Conservation (phyloP, 1,140 invertebrate species). For the Zaprionus davidi region DNA sequence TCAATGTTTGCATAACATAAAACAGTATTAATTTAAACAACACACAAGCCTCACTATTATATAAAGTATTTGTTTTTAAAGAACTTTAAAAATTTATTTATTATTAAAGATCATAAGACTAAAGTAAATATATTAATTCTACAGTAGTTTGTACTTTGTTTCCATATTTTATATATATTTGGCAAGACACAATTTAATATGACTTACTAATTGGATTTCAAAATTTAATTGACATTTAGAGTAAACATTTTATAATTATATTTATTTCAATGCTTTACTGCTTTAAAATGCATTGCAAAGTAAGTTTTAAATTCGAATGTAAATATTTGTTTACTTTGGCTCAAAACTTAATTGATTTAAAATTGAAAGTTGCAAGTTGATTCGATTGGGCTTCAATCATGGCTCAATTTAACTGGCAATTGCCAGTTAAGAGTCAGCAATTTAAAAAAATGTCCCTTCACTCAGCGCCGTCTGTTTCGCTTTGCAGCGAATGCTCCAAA, state of each 20-base stretch:
- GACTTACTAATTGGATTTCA: background rate
- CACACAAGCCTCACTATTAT: too few relatives aligned
- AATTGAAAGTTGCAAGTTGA: conserved; percentile 9
- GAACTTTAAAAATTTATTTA: too few relatives aligned
- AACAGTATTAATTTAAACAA: too few relatives aligned
- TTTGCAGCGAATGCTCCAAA: conserved; percentile 23
- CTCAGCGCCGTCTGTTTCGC: background rate
- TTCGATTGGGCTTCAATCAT: conserved; percentile 4
- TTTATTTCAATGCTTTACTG: background rate
- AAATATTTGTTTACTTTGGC: background rate
- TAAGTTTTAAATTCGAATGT: background rate
- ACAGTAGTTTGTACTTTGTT: too few relatives aligned
- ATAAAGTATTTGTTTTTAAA: too few relatives aligned
- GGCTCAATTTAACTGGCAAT: background rate
- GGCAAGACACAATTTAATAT: too few relatives aligned
- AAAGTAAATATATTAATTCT: too few relatives aligned
- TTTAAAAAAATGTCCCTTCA: background rate
- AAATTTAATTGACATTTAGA: background rate
- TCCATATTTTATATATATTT: too few relatives aligned
- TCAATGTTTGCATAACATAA: too few relatives aligned
- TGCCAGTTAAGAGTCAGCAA: conserved; percentile 1
- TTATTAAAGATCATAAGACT: too few relatives aligned
- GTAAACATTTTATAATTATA: background rate
- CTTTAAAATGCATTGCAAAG: background rate
- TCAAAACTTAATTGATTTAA: conserved; percentile 1